Evolutionary conservation across 2,888 invertebrate species (phyloP).

Genomic region (Zaprionus lineosus): DNA sequence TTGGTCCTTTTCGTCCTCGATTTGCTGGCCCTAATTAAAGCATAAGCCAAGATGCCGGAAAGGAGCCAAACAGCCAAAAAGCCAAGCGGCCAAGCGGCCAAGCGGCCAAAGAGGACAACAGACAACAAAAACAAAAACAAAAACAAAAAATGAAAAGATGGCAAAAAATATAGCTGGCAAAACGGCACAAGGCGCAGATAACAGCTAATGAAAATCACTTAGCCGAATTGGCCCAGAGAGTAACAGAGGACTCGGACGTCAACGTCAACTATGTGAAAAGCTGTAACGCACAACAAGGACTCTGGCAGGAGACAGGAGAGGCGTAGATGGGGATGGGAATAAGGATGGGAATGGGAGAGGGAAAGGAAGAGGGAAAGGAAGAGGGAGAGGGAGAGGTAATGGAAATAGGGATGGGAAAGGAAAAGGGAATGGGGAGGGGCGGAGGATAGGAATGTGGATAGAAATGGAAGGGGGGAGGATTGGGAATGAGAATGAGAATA

Average conservation of each 20-base stretch:
- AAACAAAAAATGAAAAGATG: too few species aligned
- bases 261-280: constrained; percentile 59
- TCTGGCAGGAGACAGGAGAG: not conserved
- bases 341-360: not conserved
- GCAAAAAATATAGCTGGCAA: constrained; percentile 17
- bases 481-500: not conserved
- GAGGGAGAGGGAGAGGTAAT: not conserved
- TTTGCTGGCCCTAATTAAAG: constrained; percentile 63
- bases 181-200: constrained; percentile 51
- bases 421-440: not conserved
- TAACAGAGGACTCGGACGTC: constrained; percentile 43
- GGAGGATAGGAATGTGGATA: not conserved
- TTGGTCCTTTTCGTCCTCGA: constrained; percentile 21
- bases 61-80: too few species aligned
- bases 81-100: too few species aligned
- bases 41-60: constrained; percentile 61
- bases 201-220: constrained; percentile 73
- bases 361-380: too few species aligned
- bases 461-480: not conserved
- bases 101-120: too few species aligned
- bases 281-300: constrained; percentile 7
- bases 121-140: too few species aligned
- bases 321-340: not conserved
- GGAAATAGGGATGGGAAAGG: not conserved
- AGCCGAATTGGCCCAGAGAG: constrained; percentile 56